A percentile compares a stretch with the other conserved stretches of the same genome.
Evolutionary conservation across 2,797 vertebrate species (phyloP).

Genomic region (Mastacembelus armatus): DNA sequence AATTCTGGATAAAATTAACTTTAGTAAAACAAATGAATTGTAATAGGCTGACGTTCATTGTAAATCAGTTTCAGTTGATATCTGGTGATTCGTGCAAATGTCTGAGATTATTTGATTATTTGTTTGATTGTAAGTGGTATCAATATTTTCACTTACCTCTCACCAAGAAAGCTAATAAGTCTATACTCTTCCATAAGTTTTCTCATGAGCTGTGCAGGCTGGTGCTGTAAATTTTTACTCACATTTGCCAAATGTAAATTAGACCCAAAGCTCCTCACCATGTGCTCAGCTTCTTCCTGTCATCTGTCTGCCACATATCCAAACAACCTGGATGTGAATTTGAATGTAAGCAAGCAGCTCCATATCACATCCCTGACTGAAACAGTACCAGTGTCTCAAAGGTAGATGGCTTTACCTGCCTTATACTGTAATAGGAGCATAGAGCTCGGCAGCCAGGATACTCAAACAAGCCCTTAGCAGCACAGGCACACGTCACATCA

Average conservation of each 20-base stretch:
- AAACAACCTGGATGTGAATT: slow-evolving; percentile 31
- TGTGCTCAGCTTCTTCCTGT: slow-evolving; percentile 28
- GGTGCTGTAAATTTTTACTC: neutral
- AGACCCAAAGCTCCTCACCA: slow-evolving; percentile 7
- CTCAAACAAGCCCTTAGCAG: slow-evolving; percentile 44
- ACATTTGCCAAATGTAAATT: slow-evolving; percentile 2
- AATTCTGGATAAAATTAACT: neutral
- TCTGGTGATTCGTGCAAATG: slow-evolving; percentile 2
- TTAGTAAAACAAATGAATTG: no score
- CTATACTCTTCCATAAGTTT: no score
- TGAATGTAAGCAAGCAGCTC: slow-evolving; percentile 33
- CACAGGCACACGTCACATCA: slow-evolving; percentile 55
- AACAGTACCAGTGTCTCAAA: slow-evolving; percentile 67
- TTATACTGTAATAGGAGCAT: slow-evolving; percentile 71
- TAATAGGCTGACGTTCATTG: slow-evolving; percentile 6
- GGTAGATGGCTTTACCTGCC: slow-evolving; percentile 51
- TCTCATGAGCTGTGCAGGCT: no score
- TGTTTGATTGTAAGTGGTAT: slow-evolving; percentile 22
- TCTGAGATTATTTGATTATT: slow-evolving; percentile 38
- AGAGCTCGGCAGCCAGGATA: slow-evolving; percentile 56
- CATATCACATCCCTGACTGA: slow-evolving; percentile 68
- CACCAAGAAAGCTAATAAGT: neutral
- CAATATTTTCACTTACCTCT: neutral
- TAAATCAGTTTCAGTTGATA: slow-evolving; percentile 26
- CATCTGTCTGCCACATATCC: slow-evolving; percentile 45